Conservation (phyloP, 2,797 vertebrate genomes). For the Pseudomugil gertrudae region DNA sequence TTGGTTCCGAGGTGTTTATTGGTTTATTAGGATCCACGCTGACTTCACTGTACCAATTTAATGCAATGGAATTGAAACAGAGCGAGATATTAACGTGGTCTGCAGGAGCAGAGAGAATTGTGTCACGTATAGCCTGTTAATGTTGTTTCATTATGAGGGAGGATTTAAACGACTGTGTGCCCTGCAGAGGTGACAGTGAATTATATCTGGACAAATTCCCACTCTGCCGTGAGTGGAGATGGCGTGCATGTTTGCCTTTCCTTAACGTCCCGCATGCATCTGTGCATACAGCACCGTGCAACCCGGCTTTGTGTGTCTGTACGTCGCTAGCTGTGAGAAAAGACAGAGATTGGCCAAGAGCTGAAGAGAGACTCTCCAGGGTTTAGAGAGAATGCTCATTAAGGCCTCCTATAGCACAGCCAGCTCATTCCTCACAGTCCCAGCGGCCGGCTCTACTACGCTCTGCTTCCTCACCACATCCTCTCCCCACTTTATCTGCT, state of each 20-base stretch:
- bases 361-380: conserved; percentile 71
- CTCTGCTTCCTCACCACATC: conserved; percentile 72
- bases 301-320: conserved; percentile 47
- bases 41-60: conserved; percentile 59
- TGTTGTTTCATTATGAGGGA: conserved; percentile 56
- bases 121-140: conserved; percentile 54
- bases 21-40: conserved; percentile 68
- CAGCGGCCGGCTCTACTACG: conserved; percentile 72
- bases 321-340: conserved; percentile 57
- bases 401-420: conserved; percentile 78
- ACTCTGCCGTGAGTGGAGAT: neutral
- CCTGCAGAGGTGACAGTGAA: conserved; percentile 46
- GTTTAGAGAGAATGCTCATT: conserved; percentile 79
- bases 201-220: conserved; percentile 45
- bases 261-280: conserved; percentile 10
- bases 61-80: conserved; percentile 56
- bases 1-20: conserved; percentile 68
- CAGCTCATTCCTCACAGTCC: conserved; percentile 78
- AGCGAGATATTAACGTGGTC: conserved; percentile 55
- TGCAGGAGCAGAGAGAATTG: conserved; percentile 34
- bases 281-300: conserved; percentile 22
- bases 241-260: conserved; percentile 10
- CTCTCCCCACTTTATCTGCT: conserved; percentile 65
- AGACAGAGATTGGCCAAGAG: conserved; percentile 71
- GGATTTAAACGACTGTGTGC: conserved; percentile 41